Conservation (phyloP, 2,113 vertebrate genomes). For the Thamnophis sirtalis region DNA sequence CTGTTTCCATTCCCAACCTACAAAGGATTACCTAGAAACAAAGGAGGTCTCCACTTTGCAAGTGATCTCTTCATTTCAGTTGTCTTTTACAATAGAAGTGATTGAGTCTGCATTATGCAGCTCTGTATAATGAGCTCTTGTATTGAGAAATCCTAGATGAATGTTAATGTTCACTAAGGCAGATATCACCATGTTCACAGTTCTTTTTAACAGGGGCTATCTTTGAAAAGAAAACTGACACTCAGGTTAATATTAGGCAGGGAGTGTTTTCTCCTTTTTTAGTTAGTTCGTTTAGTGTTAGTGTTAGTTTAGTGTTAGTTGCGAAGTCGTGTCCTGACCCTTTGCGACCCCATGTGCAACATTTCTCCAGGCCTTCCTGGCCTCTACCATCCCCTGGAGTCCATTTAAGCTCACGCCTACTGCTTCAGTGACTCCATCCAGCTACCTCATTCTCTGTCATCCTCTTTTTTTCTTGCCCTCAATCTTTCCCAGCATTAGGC, state of each 20-base stretch:
- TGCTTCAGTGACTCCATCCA: no score
- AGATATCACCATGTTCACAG: constrained; percentile 31
- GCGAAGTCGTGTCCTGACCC: no score
- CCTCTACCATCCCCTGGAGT: no score
- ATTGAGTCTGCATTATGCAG: constrained; percentile 27
- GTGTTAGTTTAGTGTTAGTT: no score
- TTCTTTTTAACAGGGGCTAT: constrained; percentile 26
- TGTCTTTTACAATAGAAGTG: constrained; percentile 24
- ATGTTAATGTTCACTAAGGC: constrained; percentile 9
- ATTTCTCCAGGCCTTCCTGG: no score
- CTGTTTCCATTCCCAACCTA: background rate
- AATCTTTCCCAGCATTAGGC: no score
- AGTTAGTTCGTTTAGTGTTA: no score
- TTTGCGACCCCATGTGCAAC: no score
- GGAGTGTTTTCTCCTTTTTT: constrained; percentile 33
- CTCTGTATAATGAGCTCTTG: constrained; percentile 5
- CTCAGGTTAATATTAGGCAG: background rate
- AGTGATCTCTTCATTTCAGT: constrained; percentile 12
- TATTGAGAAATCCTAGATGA: constrained; percentile 33
- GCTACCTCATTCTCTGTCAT: no score
- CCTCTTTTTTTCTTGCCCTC: no score
- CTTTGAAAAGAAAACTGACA: constrained; percentile 23
- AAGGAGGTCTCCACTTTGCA: background rate
- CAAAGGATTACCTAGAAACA: background rate
- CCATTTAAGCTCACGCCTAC: no score